phyloP scores from a whole-genome alignment of 2,797 vertebrate genomes.

The Clamator glandarius region DNA sequence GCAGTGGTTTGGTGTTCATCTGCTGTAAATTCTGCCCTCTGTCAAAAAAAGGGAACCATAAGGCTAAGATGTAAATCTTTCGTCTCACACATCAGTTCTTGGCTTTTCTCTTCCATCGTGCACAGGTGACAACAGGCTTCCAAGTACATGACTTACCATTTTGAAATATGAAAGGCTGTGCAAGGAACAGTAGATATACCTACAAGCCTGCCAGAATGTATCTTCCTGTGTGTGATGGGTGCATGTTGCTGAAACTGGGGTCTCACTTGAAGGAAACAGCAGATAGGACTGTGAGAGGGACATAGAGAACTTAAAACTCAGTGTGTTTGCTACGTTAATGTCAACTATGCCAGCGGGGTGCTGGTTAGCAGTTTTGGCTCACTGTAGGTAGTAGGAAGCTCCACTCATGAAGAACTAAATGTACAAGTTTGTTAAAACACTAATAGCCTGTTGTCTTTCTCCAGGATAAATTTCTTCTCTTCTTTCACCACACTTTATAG shows the following conservation, averaged over 20 bases:
- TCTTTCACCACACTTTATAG: conserved; percentile 47
- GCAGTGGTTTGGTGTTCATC: neutral
- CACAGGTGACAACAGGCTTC: neutral
- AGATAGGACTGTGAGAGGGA: neutral
- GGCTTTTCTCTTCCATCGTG: neutral
- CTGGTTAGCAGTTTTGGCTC: neutral
- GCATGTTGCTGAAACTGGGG: neutral
- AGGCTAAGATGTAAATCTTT: too few species aligned
- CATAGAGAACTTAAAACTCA: neutral
- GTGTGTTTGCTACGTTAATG: neutral
- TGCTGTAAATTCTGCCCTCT: too few species aligned
- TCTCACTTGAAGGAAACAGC: neutral
- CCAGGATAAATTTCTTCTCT: neutral
- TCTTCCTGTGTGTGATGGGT: neutral
- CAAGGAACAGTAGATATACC: neutral
- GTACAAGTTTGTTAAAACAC: conserved; percentile 30
- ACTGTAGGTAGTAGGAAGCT: neutral
- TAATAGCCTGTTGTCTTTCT: neutral
- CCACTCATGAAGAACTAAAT: neutral
- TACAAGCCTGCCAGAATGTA: neutral
- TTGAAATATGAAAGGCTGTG: neutral
- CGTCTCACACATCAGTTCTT: too few species aligned
- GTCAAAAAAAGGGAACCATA: too few species aligned
- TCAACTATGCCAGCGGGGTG: neutral
- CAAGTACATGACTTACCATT: neutral